phyloP scores from a whole-genome alignment of 2,888 invertebrate species.

The Lysandra coridon region DNA sequence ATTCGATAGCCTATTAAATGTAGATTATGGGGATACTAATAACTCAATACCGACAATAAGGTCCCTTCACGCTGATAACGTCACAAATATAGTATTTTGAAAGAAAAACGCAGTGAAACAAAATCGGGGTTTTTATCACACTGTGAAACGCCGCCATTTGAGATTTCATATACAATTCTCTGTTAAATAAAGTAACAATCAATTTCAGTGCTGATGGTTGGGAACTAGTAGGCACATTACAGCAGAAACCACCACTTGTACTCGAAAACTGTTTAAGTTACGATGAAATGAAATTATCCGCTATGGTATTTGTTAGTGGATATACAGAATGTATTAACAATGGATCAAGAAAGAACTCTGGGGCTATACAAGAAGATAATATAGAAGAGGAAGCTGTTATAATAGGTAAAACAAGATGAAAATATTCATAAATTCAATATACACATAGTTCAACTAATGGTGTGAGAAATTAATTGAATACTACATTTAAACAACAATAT shows the following conservation, averaged over 20 bases:
- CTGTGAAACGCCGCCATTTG: too few species aligned
- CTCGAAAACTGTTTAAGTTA: slow-evolving; percentile 81
- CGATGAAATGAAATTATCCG: slow-evolving; percentile 83
- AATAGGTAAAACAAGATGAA: slow-evolving; percentile 55
- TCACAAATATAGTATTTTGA: too few species aligned
- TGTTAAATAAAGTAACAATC: neutral
- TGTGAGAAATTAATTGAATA: neutral
- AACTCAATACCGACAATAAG: too few species aligned
- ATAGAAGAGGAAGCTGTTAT: slow-evolving; percentile 67
- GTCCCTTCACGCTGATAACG: too few species aligned
- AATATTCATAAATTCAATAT: neutral
- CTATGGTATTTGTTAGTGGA: slow-evolving; percentile 81
- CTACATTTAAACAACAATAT: neutral
- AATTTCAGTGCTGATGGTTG: slow-evolving; percentile 71
- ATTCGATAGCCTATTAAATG: too few species aligned
- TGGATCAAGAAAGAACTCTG: slow-evolving; percentile 77
- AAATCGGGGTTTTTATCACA: too few species aligned
- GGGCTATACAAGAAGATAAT: slow-evolving; percentile 66
- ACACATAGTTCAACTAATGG: neutral
- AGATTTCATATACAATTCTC: too few species aligned
- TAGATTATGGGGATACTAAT: too few species aligned
- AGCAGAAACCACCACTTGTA: slow-evolving; percentile 75
- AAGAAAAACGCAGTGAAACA: too few species aligned
- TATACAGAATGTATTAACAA: slow-evolving; percentile 82
- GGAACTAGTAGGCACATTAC: slow-evolving; percentile 80